Percentiles rank a stretch among this genome's conserved stretches.
phyloP scores from a whole-genome alignment of 2,797 vertebrate species.

The Betta splendens region DNA sequence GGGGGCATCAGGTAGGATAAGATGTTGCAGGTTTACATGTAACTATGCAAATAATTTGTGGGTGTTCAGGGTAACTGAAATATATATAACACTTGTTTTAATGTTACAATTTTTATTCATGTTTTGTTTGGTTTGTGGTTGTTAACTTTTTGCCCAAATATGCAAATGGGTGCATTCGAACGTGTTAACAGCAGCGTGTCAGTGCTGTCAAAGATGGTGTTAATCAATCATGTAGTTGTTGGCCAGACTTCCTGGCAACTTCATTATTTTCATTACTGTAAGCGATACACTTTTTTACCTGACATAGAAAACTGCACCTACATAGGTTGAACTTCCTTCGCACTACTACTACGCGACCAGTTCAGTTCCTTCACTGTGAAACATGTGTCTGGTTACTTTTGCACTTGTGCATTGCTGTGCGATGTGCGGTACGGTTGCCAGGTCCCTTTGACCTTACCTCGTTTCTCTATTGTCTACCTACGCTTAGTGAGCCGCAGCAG shows the following conservation, averaged over 20 bases:
- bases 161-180: slow-evolving; percentile 13
- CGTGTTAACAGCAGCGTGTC: too few relatives aligned
- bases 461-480: slow-evolving; percentile 34
- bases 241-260: not conserved
- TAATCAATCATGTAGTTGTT: not conserved
- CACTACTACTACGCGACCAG: slow-evolving; percentile 9
- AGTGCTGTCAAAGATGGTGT: not conserved
- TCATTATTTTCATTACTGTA: slow-evolving; percentile 9
- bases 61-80: slow-evolving; percentile 29
- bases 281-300: slow-evolving; percentile 8
- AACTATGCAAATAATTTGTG: slow-evolving; percentile 35
- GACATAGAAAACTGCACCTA: slow-evolving; percentile 23
- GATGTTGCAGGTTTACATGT: slow-evolving; percentile 27
- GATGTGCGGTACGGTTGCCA: slow-evolving; percentile 54
- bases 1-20: slow-evolving; percentile 23
- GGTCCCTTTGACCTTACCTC: slow-evolving; percentile 53
- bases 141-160: slow-evolving; percentile 34
- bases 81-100: slow-evolving; percentile 35
- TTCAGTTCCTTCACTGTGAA: slow-evolving; percentile 45
- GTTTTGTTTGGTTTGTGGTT: slow-evolving; percentile 31
- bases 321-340: slow-evolving; percentile 10
- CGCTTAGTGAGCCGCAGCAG: slow-evolving; percentile 53
- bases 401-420: slow-evolving; percentile 45
- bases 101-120: slow-evolving; percentile 21
- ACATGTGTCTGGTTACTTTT: slow-evolving; percentile 53